These are phyloP conservation scores for Lampris megalopsis DNA, from an alignment of 2,113 vertebrate genomes.

Conservation along the genomic window DNA sequence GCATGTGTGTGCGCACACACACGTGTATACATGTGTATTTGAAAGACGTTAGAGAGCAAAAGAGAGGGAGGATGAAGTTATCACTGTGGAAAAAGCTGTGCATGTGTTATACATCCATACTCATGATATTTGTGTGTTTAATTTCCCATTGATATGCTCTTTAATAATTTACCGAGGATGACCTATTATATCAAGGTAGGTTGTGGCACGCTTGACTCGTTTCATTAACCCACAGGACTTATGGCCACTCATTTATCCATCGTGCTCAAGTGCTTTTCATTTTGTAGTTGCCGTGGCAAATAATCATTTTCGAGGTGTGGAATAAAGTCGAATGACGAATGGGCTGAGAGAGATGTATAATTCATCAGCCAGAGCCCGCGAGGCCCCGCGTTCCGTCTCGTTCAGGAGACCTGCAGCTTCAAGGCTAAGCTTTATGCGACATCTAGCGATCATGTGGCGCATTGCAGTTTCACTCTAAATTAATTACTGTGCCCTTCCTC, in stretches of 20 bases:
- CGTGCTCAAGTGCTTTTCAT: not conserved
- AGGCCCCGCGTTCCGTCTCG: not conserved
- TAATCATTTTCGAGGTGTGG: not conserved
- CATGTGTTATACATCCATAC: slow-evolving; percentile 5
- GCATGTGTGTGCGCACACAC: not conserved
- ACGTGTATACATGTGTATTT: not conserved
- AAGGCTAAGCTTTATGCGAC: slow-evolving; percentile 57
- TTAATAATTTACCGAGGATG: not conserved
- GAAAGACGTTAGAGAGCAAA: not conserved
- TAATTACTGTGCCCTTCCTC: not conserved
- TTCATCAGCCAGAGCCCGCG: not conserved
- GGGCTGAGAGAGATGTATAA: not conserved
- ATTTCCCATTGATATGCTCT: not conserved
- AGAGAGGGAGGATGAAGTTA: not conserved
- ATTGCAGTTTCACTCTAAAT: not conserved
- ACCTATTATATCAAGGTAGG: not conserved
- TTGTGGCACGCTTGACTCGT: not conserved
- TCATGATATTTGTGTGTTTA: slow-evolving; percentile 5
- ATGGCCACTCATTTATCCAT: not conserved
- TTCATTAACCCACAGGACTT: slow-evolving; percentile 9
- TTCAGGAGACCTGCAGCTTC: not conserved
- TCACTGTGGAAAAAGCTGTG: slow-evolving; percentile 8
- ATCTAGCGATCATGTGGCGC: slow-evolving; percentile 64
- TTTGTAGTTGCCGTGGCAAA: not conserved
- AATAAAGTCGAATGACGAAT: slow-evolving; percentile 12